phyloP scores from a whole-genome alignment of 2,113 vertebrate species.

The Mesitornis unicolor region DNA sequence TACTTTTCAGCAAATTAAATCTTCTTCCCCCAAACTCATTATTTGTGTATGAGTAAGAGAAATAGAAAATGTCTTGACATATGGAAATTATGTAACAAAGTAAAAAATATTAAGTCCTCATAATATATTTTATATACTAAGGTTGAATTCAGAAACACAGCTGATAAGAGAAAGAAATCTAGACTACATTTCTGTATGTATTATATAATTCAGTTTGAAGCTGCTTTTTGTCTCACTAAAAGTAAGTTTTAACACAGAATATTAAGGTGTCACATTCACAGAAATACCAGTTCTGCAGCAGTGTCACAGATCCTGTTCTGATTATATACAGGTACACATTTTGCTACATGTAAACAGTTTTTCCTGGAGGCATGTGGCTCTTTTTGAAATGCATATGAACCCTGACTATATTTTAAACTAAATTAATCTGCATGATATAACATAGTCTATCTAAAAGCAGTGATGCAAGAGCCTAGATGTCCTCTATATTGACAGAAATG shows the following conservation, averaged over 20 bases:
- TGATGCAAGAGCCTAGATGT: not conserved
- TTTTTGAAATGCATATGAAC: not conserved
- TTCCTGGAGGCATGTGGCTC: not conserved
- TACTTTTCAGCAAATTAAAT: not conserved
- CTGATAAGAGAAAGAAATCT: not conserved
- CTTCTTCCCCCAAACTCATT: not conserved
- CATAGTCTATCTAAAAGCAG: not conserved
- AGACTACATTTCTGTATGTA: not conserved
- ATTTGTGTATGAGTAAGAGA: not conserved
- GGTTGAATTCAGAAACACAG: conserved; percentile 25
- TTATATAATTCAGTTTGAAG: conserved; percentile 13
- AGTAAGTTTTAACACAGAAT: not conserved
- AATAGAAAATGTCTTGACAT: not conserved
- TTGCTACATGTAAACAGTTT: not conserved
- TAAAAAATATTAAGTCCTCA: not conserved
- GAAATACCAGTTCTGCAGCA: not conserved
- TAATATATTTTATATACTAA: not conserved
- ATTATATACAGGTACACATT: not conserved
- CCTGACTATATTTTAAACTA: not conserved
- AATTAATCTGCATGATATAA: not conserved
- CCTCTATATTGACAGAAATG: not conserved
- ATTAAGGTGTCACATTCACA: not conserved
- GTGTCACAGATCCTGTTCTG: not conserved
- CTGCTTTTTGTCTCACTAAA: not conserved
- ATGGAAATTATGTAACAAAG: not conserved